A percentile compares a stretch with the other conserved stretches of the same genome.
Conservation (phyloP, 2,888 invertebrate species). For the Polymixis lichenea region DNA sequence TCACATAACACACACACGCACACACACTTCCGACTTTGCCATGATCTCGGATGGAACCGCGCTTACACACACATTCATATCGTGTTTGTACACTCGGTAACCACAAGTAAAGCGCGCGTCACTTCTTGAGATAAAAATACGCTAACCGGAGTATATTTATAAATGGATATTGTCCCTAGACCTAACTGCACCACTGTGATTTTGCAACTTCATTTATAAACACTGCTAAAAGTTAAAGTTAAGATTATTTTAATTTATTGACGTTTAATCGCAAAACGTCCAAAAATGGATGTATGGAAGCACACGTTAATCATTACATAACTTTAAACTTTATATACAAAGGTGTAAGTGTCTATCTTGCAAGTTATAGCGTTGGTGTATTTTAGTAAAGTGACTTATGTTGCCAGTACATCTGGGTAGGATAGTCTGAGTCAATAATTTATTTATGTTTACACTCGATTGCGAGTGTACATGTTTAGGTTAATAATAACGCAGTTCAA, state of each 20-base stretch:
- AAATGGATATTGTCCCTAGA: too few species aligned
- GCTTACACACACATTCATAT: too few species aligned
- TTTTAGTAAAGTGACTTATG: constrained; percentile 8
- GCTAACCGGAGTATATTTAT: too few species aligned
- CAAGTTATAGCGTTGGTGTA: neutral
- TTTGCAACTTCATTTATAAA: neutral
- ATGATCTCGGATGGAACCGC: too few species aligned
- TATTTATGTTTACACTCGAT: constrained; percentile 24
- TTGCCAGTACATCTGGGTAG: neutral
- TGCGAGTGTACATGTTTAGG: constrained; percentile 15
- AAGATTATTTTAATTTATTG: neutral
- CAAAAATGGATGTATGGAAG: neutral
- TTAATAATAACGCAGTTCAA: constrained; percentile 42
- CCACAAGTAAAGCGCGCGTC: too few species aligned
- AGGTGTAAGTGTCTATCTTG: too few species aligned
- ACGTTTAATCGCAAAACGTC: neutral
- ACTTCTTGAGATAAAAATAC: too few species aligned
- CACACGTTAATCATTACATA: neutral
- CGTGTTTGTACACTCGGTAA: too few species aligned
- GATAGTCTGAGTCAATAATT: constrained; percentile 20
- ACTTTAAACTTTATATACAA: too few species aligned
- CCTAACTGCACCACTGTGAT: neutral
- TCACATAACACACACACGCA: too few species aligned
- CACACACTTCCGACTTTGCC: too few species aligned
- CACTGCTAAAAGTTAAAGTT: neutral